Evolutionary conservation across 2,113 vertebrate species (phyloP).

Genomic region (Chaetura pelagica): DNA sequence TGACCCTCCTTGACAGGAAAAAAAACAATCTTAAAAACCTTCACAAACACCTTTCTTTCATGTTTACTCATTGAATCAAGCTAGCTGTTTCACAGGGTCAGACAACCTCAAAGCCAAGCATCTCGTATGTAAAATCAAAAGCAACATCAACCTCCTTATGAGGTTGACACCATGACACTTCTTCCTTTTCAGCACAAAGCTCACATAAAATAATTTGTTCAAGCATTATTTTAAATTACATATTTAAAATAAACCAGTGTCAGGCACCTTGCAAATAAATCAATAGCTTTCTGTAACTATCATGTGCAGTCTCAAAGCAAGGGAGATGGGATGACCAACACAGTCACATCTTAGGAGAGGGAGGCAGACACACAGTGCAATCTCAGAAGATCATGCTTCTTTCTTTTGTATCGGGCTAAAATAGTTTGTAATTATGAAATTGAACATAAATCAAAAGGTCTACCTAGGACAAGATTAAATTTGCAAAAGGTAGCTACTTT

Average conservation of each 20-base stretch:
- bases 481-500: background rate
- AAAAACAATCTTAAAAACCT: background rate
- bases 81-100: background rate
- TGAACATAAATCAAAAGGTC: background rate
- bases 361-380: background rate
- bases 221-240: background rate
- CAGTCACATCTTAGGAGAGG: background rate
- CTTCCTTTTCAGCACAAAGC: background rate
- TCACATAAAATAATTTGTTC: background rate
- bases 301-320: background rate
- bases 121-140: background rate
- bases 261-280: background rate
- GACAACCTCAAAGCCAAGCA: background rate
- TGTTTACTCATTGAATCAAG: background rate
- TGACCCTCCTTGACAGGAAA: background rate
- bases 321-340: accelerated
- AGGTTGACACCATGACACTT: background rate
- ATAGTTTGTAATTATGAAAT: background rate
- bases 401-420: background rate
- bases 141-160: background rate
- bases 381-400: background rate
- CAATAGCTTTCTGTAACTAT: background rate
- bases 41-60: background rate
- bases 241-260: background rate
- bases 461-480: background rate